A percentile compares a stretch with the other conserved stretches of the same genome.
These are phyloP conservation scores for Spheniscus mendiculus DNA, from an alignment of 2,113 vertebrate species.

Conservation along the genomic window DNA sequence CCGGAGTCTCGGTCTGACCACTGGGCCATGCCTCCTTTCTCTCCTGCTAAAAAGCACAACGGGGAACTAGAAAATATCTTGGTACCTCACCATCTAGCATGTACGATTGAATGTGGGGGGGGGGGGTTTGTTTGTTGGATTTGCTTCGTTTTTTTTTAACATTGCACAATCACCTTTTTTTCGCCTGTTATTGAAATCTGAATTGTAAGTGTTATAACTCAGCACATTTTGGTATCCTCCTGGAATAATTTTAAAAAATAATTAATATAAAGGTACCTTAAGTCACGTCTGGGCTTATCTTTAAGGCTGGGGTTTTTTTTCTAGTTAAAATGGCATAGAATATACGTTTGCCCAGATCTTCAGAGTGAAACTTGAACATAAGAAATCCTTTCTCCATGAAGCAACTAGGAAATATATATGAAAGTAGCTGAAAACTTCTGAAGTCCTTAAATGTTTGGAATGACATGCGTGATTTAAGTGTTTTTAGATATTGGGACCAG, in stretches of 20 bases:
- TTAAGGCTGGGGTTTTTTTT: background rate
- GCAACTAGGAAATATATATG: background rate
- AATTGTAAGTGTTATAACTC: background rate
- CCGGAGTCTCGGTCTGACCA: background rate
- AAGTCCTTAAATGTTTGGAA: constrained; percentile 59
- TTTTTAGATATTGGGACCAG: constrained; percentile 61
- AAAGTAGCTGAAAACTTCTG: constrained; percentile 33
- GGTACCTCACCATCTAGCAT: background rate
- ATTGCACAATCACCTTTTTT: background rate
- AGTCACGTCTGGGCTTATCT: background rate
- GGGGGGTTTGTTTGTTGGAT: background rate
- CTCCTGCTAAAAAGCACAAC: background rate
- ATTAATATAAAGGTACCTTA: background rate
- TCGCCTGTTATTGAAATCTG: background rate
- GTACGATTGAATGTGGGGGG: background rate
- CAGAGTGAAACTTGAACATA: background rate
- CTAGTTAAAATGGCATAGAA: background rate
- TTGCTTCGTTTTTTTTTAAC: background rate
- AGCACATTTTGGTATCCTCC: background rate
- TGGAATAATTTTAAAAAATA: background rate
- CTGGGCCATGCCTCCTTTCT: background rate
- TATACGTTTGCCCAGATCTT: background rate
- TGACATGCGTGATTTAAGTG: constrained; percentile 60
- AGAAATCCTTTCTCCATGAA: constrained; percentile 6
- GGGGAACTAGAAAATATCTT: background rate